Conservation (phyloP, 2,113 vertebrate species). For the Neogobius melanostomus region DNA sequence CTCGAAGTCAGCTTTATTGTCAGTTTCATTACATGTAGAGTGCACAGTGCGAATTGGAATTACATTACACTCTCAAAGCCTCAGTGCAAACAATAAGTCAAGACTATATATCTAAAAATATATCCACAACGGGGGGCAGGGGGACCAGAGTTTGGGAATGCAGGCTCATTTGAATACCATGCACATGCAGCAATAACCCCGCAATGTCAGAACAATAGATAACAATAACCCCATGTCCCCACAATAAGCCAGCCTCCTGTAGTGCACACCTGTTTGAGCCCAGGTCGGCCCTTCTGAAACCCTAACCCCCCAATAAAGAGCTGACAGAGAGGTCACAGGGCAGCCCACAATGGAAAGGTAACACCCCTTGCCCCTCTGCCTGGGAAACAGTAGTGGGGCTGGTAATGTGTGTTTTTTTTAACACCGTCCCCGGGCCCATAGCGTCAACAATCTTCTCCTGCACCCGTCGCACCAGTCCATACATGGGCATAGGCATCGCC, state of each 20-base stretch:
- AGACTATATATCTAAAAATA: too few species aligned
- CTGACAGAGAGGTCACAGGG: slow-evolving; percentile 59
- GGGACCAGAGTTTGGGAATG: too few species aligned
- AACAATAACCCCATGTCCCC: neutral
- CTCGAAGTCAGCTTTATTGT: too few species aligned
- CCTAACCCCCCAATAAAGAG: slow-evolving; percentile 49
- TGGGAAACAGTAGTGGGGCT: slow-evolving; percentile 38
- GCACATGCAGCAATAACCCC: too few species aligned
- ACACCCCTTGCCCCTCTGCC: slow-evolving; percentile 3
- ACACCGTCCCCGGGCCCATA: neutral
- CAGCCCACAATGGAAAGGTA: slow-evolving; percentile 54
- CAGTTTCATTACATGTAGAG: too few species aligned
- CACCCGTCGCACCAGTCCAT: neutral
- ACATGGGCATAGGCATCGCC: slow-evolving; percentile 2
- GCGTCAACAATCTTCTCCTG: slow-evolving; percentile 25
- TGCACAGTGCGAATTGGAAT: too few species aligned
- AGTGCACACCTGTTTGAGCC: slow-evolving; percentile 60
- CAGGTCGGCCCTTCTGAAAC: slow-evolving; percentile 52
- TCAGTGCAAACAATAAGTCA: too few species aligned
- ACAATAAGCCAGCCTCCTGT: slow-evolving; percentile 28
- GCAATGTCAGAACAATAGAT: neutral
- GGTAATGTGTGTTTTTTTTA: slow-evolving; percentile 9
- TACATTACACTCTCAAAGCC: too few species aligned
- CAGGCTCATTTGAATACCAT: too few species aligned
- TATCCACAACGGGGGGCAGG: too few species aligned